A percentile compares a stretch with the other conserved stretches of the same genome.
Evolutionary conservation across 2,888 invertebrate species (phyloP).

Genomic region (Allacma fusca): DNA sequence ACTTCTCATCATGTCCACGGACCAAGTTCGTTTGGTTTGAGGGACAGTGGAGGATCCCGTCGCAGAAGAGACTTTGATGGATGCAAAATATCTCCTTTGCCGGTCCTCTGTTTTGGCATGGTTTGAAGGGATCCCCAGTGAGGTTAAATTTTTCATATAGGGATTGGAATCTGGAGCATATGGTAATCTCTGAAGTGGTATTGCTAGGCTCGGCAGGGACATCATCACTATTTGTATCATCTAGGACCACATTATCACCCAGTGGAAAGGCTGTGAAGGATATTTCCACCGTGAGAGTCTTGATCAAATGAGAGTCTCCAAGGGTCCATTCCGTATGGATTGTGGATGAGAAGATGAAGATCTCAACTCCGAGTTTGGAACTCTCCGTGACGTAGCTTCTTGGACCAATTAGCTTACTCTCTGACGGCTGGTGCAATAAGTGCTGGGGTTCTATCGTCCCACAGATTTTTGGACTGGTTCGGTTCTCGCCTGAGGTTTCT

Average conservation of each 20-base stretch:
- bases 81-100: no score
- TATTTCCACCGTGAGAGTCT: slow-evolving; percentile 8
- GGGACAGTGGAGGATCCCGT: no score
- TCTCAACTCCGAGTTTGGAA: background rate
- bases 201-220: no score
- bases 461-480: slow-evolving; percentile 34
- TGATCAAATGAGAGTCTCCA: background rate
- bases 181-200: no score
- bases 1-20: no score
- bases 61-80: no score
- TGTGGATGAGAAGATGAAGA: slow-evolving; percentile 11
- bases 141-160: no score
- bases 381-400: background rate
- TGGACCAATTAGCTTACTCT: background rate
- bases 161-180: no score
- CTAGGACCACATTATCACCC: background rate
- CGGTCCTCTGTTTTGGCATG: no score
- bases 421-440: background rate
- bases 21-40: no score
- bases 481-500: background rate
- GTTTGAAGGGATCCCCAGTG: no score
- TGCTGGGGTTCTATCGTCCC: slow-evolving; percentile 21
- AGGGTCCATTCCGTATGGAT: slow-evolving; percentile 7
- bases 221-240: no score
- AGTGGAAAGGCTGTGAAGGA: slow-evolving; percentile 36